Percentiles rank a stretch among this genome's conserved stretches.
Evolutionary conservation across 2,113 vertebrate species (phyloP).

Genomic region (Hydrolagus affinis): DNA sequence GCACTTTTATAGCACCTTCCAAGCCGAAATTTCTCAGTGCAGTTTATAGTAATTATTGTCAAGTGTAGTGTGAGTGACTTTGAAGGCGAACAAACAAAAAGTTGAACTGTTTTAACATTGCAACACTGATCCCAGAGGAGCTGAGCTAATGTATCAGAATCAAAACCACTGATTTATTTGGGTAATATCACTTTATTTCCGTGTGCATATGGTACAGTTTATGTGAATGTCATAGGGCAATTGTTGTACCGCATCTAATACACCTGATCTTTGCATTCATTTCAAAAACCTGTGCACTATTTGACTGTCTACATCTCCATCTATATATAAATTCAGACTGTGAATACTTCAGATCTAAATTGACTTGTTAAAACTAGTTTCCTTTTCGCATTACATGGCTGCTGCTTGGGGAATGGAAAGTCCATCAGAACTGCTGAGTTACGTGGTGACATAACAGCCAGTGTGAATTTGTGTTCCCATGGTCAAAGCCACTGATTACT

Average conservation of each 20-base stretch:
- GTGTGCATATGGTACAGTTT: neutral
- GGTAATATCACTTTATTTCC: neutral
- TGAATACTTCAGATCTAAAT: constrained; percentile 1
- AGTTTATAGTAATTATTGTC: no score
- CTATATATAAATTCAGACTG: neutral
- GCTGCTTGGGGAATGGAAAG: neutral
- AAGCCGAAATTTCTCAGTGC: no score
- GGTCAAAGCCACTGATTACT: neutral
- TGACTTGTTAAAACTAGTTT: constrained; percentile 20
- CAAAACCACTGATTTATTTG: neutral
- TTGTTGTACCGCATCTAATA: constrained; percentile 7
- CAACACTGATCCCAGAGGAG: neutral
- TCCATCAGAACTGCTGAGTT: neutral
- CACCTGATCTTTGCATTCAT: neutral
- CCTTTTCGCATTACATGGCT: neutral
- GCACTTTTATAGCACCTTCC: no score
- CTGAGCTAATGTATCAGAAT: neutral
- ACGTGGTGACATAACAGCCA: neutral
- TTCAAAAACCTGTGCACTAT: neutral
- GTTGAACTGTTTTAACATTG: neutral
- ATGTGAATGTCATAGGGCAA: neutral
- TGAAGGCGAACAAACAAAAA: no score
- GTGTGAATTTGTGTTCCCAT: neutral
- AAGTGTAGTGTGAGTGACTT: neutral
- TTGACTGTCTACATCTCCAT: neutral